Base-by-base conservation (phyloP, 2,113 vertebrate genomes). In the Pyxicephalus adspersus region DNA sequence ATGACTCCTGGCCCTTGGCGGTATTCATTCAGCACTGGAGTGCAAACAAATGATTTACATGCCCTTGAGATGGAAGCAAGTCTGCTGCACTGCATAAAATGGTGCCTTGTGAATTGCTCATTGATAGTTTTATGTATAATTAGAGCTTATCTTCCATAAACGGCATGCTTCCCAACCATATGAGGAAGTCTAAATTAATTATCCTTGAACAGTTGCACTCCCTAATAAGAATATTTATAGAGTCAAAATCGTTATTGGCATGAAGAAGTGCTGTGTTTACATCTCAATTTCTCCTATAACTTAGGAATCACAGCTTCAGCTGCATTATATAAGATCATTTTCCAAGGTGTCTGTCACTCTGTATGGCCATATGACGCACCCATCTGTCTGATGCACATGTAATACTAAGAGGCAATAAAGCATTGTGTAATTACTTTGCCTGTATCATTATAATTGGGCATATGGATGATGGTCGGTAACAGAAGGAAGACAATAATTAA, bases 341-440 rank as follows among this genome's bases (percentile, higher is more conserved):
- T 55, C 19, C 38, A 58, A 68, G 76, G 76, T 77, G 76, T 67
- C 52, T 79, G 52, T 67, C 28, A 38, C 64, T 78, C 31, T 58
- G 52, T 58, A 45, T 45, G 29, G 26, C 76, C 28, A 65, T 68
- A 34, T 67, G 61, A 54, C n/a, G 52, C 52, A 18, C 51, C 64
- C 76, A 79, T 55, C 64, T 79, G 54, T 67, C 58, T 57, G 54
- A 15, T 77, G 38, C 65, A 79, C 25, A 52, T 77, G 75, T 16
- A 52, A 54, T 18, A 65, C 26, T 54, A 64, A 45, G 19, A 52
- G 45, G 45, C 60, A 50, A 22, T 64, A 64, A 77, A 64, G 57
- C 34, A 19, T 72, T 63, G 58, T 61, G n/a, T 76, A 76, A 76
- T 76, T 76, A 76, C 73, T 76, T 76, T 61, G 29, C 58, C 31